Conservation (phyloP, 2,113 vertebrate genomes). For the Electrona antarctica region DNA sequence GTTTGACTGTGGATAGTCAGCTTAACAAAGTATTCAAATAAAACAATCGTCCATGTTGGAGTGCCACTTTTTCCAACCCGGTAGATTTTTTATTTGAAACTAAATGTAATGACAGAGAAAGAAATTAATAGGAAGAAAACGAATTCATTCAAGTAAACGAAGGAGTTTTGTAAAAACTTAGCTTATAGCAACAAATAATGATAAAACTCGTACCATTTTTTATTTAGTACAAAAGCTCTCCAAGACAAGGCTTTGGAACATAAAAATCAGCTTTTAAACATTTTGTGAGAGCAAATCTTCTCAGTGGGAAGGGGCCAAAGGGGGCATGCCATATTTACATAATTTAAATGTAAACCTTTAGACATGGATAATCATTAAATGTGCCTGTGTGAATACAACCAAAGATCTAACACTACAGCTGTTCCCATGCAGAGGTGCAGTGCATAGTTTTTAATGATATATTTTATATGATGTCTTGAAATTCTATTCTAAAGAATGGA, state of each 20-base stretch:
- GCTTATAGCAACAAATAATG: background rate
- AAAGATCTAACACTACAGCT: constrained; percentile 16
- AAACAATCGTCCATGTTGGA: too few relatives aligned
- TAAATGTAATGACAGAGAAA: background rate
- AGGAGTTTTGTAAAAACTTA: background rate
- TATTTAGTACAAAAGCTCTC: constrained; percentile 59
- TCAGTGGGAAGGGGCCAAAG: background rate
- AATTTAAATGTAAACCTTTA: background rate
- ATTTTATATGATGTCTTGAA: constrained; percentile 25
- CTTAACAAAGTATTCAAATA: too few relatives aligned
- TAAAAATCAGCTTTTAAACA: background rate
- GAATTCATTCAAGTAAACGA: too few relatives aligned
- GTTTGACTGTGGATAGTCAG: too few relatives aligned
- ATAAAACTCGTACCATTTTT: constrained; percentile 49
- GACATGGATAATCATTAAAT: background rate
- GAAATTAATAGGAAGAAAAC: background rate
- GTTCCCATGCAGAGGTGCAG: constrained; percentile 25
- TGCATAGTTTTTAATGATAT: constrained; percentile 24
- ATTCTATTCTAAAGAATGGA: constrained; percentile 20
- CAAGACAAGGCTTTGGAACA: constrained; percentile 28
- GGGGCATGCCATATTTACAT: background rate
- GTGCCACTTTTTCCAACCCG: too few relatives aligned
- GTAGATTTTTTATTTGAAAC: too few relatives aligned
- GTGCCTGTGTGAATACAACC: constrained; percentile 24
- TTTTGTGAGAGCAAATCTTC: background rate